phyloP scores from a whole-genome alignment of 2,113 vertebrate genomes.

The Scolopax mira region DNA sequence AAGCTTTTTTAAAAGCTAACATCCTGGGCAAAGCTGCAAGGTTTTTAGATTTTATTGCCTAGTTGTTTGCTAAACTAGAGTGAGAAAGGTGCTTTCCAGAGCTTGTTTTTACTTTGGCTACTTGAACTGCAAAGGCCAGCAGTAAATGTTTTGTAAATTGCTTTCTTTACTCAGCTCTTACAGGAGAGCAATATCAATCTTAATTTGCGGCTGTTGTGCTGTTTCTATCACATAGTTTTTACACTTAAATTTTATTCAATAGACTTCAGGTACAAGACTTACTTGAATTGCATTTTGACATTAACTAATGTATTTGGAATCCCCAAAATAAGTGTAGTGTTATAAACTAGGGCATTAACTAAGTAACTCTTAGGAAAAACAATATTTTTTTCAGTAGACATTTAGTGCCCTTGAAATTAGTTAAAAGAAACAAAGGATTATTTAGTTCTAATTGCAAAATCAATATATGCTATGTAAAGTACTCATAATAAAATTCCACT shows the following conservation, averaged over 20 bases:
- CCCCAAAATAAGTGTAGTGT: neutral
- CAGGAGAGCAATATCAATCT: neutral
- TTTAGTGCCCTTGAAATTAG: neutral
- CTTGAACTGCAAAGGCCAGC: neutral
- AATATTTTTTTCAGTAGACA: neutral
- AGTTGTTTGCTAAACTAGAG: neutral
- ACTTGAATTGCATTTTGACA: neutral
- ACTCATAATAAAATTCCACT: neutral
- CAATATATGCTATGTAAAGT: neutral
- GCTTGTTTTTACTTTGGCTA: neutral
- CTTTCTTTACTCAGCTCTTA: neutral
- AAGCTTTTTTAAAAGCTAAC: neutral
- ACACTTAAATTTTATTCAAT: neutral
- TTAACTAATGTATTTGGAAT: neutral
- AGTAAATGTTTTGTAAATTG: neutral
- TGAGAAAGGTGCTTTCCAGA: neutral
- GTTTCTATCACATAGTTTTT: neutral
- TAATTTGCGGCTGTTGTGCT: neutral
- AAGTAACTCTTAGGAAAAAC: neutral
- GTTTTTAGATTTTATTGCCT: neutral
- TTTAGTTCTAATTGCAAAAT: neutral
- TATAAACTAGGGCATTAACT: neutral
- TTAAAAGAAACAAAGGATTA: neutral
- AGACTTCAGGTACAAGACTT: neutral
- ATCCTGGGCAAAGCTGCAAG: neutral